Evolutionary conservation across 2,797 vertebrate species (phyloP).

Genomic region (Tauraco hartlaubi): DNA sequence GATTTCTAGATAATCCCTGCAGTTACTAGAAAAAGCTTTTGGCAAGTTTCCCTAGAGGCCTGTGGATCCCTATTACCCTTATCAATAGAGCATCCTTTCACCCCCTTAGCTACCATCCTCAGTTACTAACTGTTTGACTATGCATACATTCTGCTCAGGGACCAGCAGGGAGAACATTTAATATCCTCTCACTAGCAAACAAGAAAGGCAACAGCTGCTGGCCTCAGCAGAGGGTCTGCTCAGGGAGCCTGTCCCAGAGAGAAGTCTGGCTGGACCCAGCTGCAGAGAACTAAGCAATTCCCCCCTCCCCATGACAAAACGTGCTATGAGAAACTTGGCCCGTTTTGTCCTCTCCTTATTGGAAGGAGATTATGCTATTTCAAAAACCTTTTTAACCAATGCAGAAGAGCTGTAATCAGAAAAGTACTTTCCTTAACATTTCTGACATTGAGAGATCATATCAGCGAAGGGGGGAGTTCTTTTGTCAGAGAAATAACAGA

Average conservation of each 20-base stretch:
- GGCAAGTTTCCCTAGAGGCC: slow-evolving; percentile 31
- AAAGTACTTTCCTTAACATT: background rate
- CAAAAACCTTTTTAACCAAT: background rate
- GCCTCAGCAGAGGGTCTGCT: background rate
- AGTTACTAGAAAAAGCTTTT: slow-evolving; percentile 19
- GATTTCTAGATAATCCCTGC: slow-evolving; percentile 46
- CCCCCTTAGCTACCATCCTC: background rate
- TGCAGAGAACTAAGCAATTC: background rate
- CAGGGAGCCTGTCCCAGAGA: background rate
- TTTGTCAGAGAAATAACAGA: background rate
- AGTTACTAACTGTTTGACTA: background rate
- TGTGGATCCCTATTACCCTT: slow-evolving; percentile 29
- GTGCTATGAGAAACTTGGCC: background rate
- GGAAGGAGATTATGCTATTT: background rate
- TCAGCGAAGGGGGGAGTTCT: background rate
- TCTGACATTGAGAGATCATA: background rate
- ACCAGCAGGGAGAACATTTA: slow-evolving; percentile 10
- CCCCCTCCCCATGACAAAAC: background rate
- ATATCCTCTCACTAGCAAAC: background rate
- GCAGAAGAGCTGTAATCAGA: background rate
- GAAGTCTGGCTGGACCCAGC: background rate
- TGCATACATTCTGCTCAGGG: background rate
- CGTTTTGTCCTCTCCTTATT: background rate
- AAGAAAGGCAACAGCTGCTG: slow-evolving; percentile 40
- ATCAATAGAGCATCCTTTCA: slow-evolving; percentile 30